Evolutionary conservation across 2,113 vertebrate genomes (phyloP), one percentile per base, ranked within the genome.

Genomic region (Pseudolaguvia tuberculata): DNA sequence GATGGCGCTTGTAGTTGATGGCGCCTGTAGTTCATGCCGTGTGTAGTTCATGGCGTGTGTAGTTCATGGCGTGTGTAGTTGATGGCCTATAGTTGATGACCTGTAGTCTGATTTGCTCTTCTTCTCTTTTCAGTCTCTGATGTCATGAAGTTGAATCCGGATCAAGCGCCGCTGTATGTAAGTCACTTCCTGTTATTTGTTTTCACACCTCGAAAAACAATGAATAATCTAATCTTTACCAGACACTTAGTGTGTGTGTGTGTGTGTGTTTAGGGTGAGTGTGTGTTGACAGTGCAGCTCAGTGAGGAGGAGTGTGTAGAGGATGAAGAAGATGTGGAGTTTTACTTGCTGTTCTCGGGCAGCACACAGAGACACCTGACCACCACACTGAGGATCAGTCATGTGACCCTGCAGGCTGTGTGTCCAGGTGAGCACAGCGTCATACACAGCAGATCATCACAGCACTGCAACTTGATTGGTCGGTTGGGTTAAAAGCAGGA

Each of bases 301-400:
- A 88, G 89, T 2, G 89, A 94, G 76, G 93, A 94, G 59, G 87
- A 87, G 6, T 75, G 72, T 70, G 79, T 72, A n/a, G 87, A 92
- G 72, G 81, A 91, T 50, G 92, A 91, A 79, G 92, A 93, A 68
- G 92, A 93, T 85, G 92, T 87, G 50, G 90, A 91, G 79, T 95
- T 96, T 84, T 97, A 94, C 83, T 90, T 96, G 78, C 81, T 96
- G 47, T 95, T 97, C 83, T 90, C 89, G 31, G 94, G 95, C 52
- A 93, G 93, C n/a, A 89, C 90, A 47, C 90, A 93, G 80, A 91
- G 90, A 70, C 95, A 96, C 79, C 90, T 93, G 71, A 86, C 89
- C 79, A 96, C 92, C 80, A 94, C 93, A 0, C 86, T 91, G 48
- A 93, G 92, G 71, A 84, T 93, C 79, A 90, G 89, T 78, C 86